These are phyloP conservation scores for Thermophis baileyi DNA, from an alignment of 2,113 vertebrate genomes.

Conservation along the genomic window DNA sequence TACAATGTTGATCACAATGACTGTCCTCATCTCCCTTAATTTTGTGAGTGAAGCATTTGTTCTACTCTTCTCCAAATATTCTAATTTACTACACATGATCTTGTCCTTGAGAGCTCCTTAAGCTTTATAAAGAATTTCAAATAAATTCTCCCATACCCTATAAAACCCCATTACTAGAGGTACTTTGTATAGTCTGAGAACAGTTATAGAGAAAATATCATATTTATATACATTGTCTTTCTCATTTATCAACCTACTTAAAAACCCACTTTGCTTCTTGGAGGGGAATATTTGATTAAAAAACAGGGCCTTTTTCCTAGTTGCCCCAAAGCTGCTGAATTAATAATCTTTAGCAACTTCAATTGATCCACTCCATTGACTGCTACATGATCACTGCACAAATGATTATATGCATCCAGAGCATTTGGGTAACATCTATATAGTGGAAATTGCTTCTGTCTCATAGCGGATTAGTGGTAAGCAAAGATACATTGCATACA, in stretches of 20 bases:
- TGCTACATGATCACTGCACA: neutral
- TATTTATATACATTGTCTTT: neutral
- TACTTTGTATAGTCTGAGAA: neutral
- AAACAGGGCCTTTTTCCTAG: neutral
- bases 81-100: constrained; percentile 28
- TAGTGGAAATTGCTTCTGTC: neutral
- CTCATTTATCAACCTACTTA: neutral
- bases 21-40: neutral
- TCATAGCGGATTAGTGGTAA: neutral
- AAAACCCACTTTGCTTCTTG: neutral
- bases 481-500: neutral
- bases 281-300: neutral
- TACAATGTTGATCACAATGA: neutral
- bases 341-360: neutral
- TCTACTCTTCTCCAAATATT: constrained; percentile 26
- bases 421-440: neutral
- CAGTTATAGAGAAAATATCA: neutral
- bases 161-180: constrained; percentile 48
- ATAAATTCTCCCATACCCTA: constrained; percentile 58
- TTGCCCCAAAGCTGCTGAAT: neutral
- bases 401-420: neutral
- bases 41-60: neutral
- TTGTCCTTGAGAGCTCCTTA: constrained; percentile 31
- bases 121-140: constrained; percentile 39
- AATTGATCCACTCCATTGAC: neutral